phyloP scores from a whole-genome alignment of 2,888 invertebrate genomes.

The Eilema caniola region DNA sequence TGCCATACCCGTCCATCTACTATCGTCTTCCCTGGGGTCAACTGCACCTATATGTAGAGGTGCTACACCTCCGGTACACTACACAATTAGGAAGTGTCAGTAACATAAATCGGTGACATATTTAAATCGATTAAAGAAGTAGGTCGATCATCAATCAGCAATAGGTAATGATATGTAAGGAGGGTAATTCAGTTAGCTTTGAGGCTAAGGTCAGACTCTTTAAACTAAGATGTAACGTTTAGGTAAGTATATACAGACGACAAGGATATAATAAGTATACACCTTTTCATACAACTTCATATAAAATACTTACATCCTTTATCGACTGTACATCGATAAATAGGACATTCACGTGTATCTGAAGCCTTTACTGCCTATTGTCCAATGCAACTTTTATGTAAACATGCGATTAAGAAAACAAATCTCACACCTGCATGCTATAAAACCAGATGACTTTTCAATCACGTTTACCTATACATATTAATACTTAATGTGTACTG shows the following conservation, averaged over 20 bases:
- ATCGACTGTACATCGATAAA: background rate
- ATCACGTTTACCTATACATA: background rate
- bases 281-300: background rate
- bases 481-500: background rate
- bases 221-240: background rate
- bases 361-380: slow-evolving; percentile 1
- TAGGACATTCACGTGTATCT: background rate
- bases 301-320: background rate
- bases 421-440: slow-evolving; percentile 11
- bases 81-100: slow-evolving; percentile 11
- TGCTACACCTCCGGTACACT: background rate
- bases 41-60: background rate
- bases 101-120: slow-evolving; percentile 33
- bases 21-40: background rate
- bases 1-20: background rate
- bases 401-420: slow-evolving; percentile 6
- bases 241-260: too few species aligned
- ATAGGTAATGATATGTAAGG: slow-evolving; percentile 75
- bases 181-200: slow-evolving; percentile 70
- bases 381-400: slow-evolving; percentile 5
- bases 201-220: slow-evolving; percentile 60
- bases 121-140: slow-evolving; percentile 63
- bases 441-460: slow-evolving; percentile 18
- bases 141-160: slow-evolving; percentile 76
- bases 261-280: too few species aligned